phyloP scores from a whole-genome alignment of 2,888 invertebrate species.

The Callosobruchus maculatus region DNA sequence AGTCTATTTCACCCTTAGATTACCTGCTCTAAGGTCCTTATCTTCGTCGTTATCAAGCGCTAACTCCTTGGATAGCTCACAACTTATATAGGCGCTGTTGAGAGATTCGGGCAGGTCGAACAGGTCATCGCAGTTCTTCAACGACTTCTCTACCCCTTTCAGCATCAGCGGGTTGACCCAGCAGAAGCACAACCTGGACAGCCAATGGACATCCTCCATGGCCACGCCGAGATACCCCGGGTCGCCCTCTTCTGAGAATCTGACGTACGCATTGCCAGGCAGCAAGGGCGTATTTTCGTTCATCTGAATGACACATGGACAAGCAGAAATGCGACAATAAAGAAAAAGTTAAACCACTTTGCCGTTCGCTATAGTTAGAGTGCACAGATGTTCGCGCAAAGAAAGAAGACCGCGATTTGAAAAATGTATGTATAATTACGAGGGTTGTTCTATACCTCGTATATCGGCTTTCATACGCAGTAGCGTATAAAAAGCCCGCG shows the following conservation, averaged over 20 bases:
- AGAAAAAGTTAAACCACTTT: no score
- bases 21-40: neutral
- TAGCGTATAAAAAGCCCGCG: no score
- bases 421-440: no score
- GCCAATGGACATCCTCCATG: slow-evolving; percentile 68
- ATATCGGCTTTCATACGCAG: no score
- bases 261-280: slow-evolving; percentile 53
- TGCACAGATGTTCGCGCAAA: no score
- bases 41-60: neutral
- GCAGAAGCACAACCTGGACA: slow-evolving; percentile 75
- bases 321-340: no score
- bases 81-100: slow-evolving; percentile 59
- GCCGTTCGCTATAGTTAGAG: no score
- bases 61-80: slow-evolving; percentile 51
- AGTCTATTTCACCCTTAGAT: neutral
- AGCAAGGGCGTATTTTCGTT: slow-evolving; percentile 37
- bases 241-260: slow-evolving; percentile 65
- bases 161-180: slow-evolving; percentile 86
- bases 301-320: slow-evolving; percentile 22
- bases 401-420: no score
- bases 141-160: slow-evolving; percentile 71
- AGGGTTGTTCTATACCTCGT: no score
- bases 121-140: slow-evolving; percentile 74
- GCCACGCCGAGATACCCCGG: slow-evolving; percentile 75
- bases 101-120: slow-evolving; percentile 74